Base-by-base conservation (phyloP, 2,888 invertebrate genomes). In the Sinopyrophorus schimmeli region DNA sequence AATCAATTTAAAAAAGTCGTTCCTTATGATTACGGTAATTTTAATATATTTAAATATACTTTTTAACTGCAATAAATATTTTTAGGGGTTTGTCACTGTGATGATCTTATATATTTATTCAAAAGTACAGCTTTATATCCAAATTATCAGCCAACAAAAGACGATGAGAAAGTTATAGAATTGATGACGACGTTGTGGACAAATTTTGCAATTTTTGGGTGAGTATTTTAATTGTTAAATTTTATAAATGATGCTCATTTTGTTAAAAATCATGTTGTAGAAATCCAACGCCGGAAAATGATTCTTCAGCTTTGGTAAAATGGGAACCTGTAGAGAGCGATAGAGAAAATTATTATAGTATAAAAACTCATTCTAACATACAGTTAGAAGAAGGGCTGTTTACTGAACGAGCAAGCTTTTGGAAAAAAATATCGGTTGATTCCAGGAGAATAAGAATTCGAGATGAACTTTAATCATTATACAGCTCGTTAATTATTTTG, bases 31-130 rank as follows among this genome's bases (percentile, higher is more conserved):
- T 84, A 85, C 59, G 88, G 84, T 81, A 70, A 31, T 11, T 63
- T 48, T 23, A 10, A 11, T 18, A 9, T 2, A 9, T 27, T 16
- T n/a, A 10, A 11, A 37, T 1, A 5, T 26, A 12, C n/a, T 15
- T 15, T n/a, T 38, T 9, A 12, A 20, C 9, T 15, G 3, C 20
- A 10, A 7, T 5, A 7, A n/a, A 3, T 10, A 10, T 11, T n/a
- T 37, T 28, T 23, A 37, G 87, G 90, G 37, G 86, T 87, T 0
- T 86, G 86, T 40, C 91, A 92, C 66, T 89, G 87, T 0, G 91
- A 92, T 61, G 92, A 92, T 53, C 72, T 92, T 38, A 86, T 87
- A 67, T 86, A 92, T 67, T 17, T 46, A 11, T 46, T 46, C 12
- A 38, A 38, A 7, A 10, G 10, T 5, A 15, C 30, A 1, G 14